Evolutionary conservation across 1,140 invertebrate species (phyloP).

Genomic region (Listronotus bonariensis): DNA sequence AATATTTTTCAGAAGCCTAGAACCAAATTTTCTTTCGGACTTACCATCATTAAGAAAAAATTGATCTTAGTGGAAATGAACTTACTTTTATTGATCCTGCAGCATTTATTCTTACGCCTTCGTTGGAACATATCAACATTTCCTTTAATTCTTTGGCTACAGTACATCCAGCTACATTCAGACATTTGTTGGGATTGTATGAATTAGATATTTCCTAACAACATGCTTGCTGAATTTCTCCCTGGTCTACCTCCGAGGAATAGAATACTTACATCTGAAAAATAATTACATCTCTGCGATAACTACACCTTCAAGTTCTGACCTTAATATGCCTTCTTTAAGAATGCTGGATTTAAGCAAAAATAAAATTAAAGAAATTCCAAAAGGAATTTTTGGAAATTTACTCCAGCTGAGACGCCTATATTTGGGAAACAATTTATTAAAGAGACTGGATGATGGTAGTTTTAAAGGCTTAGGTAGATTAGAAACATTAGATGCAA

Average conservation of each 20-base stretch:
- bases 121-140: conserved; percentile 78
- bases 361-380: conserved; percentile 75
- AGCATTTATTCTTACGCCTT: conserved; percentile 71
- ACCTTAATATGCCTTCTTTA: conserved; percentile 70
- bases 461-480: conserved; percentile 72
- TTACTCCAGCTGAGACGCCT: conserved; percentile 73
- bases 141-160: conserved; percentile 72
- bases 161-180: conserved; percentile 74
- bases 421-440: conserved; percentile 76
- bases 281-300: conserved; percentile 74
- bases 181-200: conserved; percentile 72
- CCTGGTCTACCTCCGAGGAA: conserved; percentile 72
- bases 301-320: conserved; percentile 67
- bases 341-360: conserved; percentile 75
- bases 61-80: conserved; percentile 81
- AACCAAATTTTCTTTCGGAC: conserved; percentile 72
- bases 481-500: conserved; percentile 76
- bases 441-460: conserved; percentile 71
- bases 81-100: conserved; percentile 72
- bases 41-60: conserved; percentile 73
- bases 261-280: conserved; percentile 77
- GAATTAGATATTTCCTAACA: conserved; percentile 80
- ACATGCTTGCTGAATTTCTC: conserved; percentile 71
- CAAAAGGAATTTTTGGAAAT: conserved; percentile 67
- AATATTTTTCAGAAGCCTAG: conserved; percentile 63